Evolutionary conservation across 1,140 invertebrate genomes (phyloP), one percentile per base, ranked within the genome.

Genomic region (Macrotrachela quadricornifera): DNA sequence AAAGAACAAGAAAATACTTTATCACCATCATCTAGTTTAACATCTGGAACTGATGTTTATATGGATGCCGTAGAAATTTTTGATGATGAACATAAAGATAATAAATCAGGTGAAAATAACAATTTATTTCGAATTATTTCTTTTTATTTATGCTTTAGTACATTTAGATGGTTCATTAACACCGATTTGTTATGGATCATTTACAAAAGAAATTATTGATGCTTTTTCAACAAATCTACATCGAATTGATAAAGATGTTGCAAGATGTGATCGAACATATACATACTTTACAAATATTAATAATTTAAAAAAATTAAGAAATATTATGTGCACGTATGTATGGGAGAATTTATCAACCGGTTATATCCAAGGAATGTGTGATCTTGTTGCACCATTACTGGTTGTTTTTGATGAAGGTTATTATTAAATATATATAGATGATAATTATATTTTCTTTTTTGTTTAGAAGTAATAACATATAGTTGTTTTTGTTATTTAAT

Each of bases 291-390:
- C 70, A 2, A 77, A 75, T 13, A 75, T 78, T 41, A 78, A 81
- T 54, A 92, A 94, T 72, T 72, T 94, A 57, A 84, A 91, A 57
- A 90, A 88, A 68, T 69, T 94, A n/a, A 73, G 85, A 43, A 88
- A 91, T 71, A 79, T 94, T 44, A 92, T 94, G 80, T 88, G 85
- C 78, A 92, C 86, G 77, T 88, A 85, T 71, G 85, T 92, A 21
- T 92, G 85, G 84, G 81, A 90, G 65, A 82, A 91, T 62, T 70
- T 91, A 57, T 83, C 90, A 45, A 77, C 83, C 49, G 87, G 87
- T 10, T 75, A 75, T 61, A 66, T 76, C 21, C 73, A 74, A 81
- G 87, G 67, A 41, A 92, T 92, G 86, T 94, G 87, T 70, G 88
- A 92, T 71, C 73, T 94, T 44, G 83, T 82, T 0, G 88, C 87